Evolutionary conservation across 2,888 invertebrate species (phyloP).

Genomic region (Linnaemya vulpina): DNA sequence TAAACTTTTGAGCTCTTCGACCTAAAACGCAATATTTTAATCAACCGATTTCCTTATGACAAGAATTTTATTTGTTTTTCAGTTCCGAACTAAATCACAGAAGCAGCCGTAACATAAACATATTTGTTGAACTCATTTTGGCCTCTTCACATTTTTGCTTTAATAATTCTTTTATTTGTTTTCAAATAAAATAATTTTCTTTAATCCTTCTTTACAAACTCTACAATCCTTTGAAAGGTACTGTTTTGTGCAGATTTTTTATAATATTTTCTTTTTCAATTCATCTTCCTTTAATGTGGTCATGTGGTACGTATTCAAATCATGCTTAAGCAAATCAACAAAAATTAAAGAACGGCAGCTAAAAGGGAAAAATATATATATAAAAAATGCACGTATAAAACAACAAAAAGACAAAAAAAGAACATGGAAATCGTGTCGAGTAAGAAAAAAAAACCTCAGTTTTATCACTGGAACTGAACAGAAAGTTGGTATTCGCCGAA

Average conservation of each 20-base stretch:
- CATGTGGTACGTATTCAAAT: conserved; percentile 66
- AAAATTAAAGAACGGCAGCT: conserved; percentile 37
- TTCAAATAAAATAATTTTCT: neutral
- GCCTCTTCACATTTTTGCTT: too few relatives aligned
- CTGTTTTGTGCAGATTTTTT: neutral
- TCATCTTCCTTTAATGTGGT: conserved; percentile 64
- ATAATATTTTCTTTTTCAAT: neutral
- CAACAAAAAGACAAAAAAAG: conserved; percentile 18
- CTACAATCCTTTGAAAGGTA: conserved; percentile 11
- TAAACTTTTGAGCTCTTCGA: too few relatives aligned
- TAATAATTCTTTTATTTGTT: neutral
- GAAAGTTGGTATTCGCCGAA: conserved; percentile 52
- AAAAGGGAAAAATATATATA: conserved; percentile 10
- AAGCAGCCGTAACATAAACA: too few relatives aligned
- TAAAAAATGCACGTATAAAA: neutral
- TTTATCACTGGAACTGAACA: conserved; percentile 39
- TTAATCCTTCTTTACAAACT: neutral
- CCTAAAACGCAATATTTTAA: too few relatives aligned
- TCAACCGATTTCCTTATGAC: too few relatives aligned
- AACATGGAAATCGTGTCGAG: conserved; percentile 62
- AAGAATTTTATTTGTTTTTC: too few relatives aligned
- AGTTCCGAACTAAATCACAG: too few relatives aligned
- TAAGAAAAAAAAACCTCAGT: conserved; percentile 27
- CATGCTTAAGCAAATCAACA: conserved; percentile 61
- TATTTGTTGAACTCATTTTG: too few relatives aligned